These are phyloP conservation scores for Melanogrammus aeglefinus DNA, from an alignment of 2,797 vertebrate species.

Conservation along the genomic window DNA sequence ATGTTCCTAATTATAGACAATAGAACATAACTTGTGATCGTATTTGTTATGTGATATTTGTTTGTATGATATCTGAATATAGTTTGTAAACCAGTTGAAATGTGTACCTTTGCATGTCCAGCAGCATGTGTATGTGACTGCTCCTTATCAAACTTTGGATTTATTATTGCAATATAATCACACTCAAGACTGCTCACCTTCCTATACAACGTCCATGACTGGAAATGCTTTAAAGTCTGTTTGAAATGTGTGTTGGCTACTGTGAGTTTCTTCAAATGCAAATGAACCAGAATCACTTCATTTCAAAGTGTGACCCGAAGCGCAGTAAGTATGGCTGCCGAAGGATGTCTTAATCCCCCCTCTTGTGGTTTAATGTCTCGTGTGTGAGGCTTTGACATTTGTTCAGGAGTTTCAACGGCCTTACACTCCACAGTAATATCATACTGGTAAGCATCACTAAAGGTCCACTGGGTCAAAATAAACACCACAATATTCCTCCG, in stretches of 20 bases:
- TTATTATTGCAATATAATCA: not conserved
- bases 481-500: too few species aligned
- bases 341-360: not conserved
- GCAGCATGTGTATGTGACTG: conserved; percentile 9
- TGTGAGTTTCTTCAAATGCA: conserved; percentile 3
- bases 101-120: conserved; percentile 38
- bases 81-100: not conserved
- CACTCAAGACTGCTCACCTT: conserved; percentile 4
- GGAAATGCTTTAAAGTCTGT: not conserved
- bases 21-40: not conserved
- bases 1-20: conserved; percentile 2
- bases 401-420: not conserved
- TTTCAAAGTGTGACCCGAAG: not conserved
- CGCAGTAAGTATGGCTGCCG: conserved; percentile 25
- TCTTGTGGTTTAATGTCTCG: not conserved
- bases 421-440: not conserved
- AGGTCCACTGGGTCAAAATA: not conserved
- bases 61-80: not conserved
- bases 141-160: not conserved
- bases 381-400: not conserved
- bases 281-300: conserved; percentile 13
- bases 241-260: not conserved
- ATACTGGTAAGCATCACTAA: not conserved
- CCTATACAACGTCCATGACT: not conserved
- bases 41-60: conserved; percentile 6